Percentiles rank a stretch among this genome's conserved stretches.
Evolutionary conservation across 2,113 vertebrate species (phyloP).

Genomic region (Cnemophilus loriae): DNA sequence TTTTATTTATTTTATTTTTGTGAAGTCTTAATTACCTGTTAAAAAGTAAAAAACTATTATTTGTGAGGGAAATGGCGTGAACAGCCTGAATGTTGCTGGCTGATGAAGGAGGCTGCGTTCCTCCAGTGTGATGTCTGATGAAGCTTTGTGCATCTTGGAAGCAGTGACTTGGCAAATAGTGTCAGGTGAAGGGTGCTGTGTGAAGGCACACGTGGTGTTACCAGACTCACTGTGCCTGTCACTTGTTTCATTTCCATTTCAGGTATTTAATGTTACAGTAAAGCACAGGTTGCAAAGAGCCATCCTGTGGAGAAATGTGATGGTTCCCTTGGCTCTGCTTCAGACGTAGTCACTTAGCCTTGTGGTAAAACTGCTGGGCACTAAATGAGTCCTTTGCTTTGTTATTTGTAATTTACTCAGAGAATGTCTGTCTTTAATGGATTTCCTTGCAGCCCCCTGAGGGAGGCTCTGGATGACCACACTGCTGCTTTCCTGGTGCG

Average conservation of each 20-base stretch:
- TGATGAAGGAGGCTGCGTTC: not conserved
- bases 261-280: not conserved
- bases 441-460: constrained; percentile 67
- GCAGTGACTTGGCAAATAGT: not conserved
- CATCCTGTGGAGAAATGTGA: not conserved
- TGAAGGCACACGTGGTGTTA: not conserved
- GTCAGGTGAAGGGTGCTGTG: not conserved
- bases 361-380: not conserved
- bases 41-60: not conserved
- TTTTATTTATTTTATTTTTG: not conserved
- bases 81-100: not conserved
- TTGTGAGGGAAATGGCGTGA: not conserved
- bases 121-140: not conserved
- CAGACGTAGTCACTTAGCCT: not conserved
- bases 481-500: constrained; percentile 83
- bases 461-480: constrained; percentile 79
- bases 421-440: not conserved
- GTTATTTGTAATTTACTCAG: not conserved
- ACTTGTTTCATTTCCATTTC: not conserved
- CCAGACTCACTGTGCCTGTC: not conserved
- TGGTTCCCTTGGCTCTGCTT: not conserved
- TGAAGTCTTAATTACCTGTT: not conserved
- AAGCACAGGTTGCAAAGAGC: not conserved
- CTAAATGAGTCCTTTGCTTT: not conserved
- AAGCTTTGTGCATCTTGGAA: not conserved